Percentiles rank a stretch among this genome's conserved stretches.
phyloP scores from a whole-genome alignment of 2,113 vertebrate genomes.

The Spilogale gracilis region DNA sequence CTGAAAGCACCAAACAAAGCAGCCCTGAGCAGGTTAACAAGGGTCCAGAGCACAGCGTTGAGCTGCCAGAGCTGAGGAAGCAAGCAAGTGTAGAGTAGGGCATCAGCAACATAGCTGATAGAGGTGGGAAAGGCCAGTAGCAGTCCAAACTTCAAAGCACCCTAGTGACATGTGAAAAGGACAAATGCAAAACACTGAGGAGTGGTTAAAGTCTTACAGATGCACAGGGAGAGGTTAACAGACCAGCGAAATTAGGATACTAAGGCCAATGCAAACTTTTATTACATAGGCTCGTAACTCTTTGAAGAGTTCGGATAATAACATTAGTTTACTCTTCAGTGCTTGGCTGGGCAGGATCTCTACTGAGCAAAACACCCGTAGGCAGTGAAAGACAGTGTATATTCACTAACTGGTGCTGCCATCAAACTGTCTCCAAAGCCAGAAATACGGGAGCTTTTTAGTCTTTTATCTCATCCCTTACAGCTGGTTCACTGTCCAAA shows the following conservation, averaged over 20 bases:
- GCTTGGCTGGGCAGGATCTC: background rate
- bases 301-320: background rate
- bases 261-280: background rate
- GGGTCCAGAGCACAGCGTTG: background rate
- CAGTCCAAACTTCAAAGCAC: background rate
- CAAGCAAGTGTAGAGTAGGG: background rate
- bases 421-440: constrained; percentile 27
- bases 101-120: background rate
- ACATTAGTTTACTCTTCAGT: background rate
- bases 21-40: background rate
- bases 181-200: constrained; percentile 19
- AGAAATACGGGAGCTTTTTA: background rate
- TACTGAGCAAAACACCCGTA: background rate
- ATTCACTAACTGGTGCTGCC: background rate
- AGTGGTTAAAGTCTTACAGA: constrained; percentile 34
- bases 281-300: constrained; percentile 7
- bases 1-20: background rate
- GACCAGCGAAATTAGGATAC: constrained; percentile 1
- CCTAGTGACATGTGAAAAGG: background rate
- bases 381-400: background rate
- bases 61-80: background rate
- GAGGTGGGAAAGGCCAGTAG: background rate
- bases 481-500: background rate
- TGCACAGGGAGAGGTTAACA: constrained; percentile 24
- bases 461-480: background rate